These are phyloP conservation scores for Neodiprion virginianus DNA, from an alignment of 1,140 invertebrate species.

Conservation along the genomic window DNA sequence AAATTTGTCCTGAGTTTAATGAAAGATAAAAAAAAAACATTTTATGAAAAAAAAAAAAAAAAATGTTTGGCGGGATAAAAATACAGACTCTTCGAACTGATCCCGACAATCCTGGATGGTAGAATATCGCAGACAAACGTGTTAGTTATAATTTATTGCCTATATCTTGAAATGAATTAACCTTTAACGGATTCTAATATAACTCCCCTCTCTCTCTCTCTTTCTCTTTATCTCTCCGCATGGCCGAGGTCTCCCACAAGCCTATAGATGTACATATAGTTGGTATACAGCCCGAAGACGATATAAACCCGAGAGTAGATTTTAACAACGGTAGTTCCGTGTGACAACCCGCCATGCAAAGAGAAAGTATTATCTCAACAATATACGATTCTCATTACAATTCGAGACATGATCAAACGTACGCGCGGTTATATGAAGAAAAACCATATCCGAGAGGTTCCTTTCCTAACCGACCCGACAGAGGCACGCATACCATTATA, in stretches of 20 bases:
- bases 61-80: too few species aligned
- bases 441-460: too few species aligned
- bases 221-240: neutral
- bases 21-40: too few species aligned
- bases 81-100: too few species aligned
- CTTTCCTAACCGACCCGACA: too few species aligned
- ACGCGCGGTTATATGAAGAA: neutral
- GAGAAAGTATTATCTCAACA: slow-evolving; percentile 1
- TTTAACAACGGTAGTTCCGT: neutral
- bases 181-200: slow-evolving; percentile 1
- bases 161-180: slow-evolving; percentile 4
- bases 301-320: neutral
- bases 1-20: too few species aligned
- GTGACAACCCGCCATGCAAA: neutral
- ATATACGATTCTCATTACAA: slow-evolving; percentile 3
- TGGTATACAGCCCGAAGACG: neutral
- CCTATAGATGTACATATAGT: too few species aligned
- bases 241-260: too few species aligned
- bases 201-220: neutral
- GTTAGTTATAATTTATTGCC: neutral
- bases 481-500: too few species aligned
- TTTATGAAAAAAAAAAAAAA: too few species aligned
- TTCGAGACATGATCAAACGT: neutral
- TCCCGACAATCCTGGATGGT: too few species aligned
- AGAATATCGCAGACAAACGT: neutral